These are phyloP conservation scores for Zelostemma sp. DNA, from an alignment of 1,140 invertebrate species.

Conservation along the genomic window DNA sequence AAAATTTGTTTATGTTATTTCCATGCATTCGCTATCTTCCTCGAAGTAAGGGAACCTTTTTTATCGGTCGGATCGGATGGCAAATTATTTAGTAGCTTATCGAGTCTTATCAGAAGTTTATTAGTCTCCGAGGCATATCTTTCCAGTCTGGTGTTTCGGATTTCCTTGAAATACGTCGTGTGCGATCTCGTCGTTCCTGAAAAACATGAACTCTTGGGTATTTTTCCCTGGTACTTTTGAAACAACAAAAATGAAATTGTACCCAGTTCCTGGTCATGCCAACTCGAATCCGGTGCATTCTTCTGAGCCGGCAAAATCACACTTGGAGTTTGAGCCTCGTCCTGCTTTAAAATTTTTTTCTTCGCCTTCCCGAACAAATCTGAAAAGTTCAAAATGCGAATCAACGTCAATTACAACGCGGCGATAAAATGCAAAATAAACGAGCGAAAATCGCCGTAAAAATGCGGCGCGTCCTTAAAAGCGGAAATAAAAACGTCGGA, in stretches of 20 bases:
- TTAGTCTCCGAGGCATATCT: conserved; percentile 95
- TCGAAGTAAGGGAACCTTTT: conserved; percentile 74
- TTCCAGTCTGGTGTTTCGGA: conserved; percentile 82
- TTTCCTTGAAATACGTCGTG: conserved; percentile 83
- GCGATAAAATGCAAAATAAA: too few relatives aligned
- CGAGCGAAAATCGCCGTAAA: too few relatives aligned
- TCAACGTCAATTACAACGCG: conserved; percentile 12
- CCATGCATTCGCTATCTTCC: conserved; percentile 17
- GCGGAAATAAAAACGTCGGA: background rate
- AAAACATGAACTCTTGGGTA: conserved; percentile 15
- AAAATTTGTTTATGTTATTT: conserved; percentile 14
- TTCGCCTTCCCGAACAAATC: conserved; percentile 90
- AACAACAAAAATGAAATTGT: too few relatives aligned
- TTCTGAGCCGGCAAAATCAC: conserved; percentile 56
- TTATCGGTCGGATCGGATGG: conserved; percentile 84
- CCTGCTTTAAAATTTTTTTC: conserved; percentile 87
- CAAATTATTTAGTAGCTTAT: conserved; percentile 89
- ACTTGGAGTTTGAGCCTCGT: conserved; percentile 75
- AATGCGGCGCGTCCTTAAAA: background rate
- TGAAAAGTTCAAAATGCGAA: conserved; percentile 60
- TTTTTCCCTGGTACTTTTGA: too few relatives aligned
- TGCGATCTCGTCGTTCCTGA: conserved; percentile 77
- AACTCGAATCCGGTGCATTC: conserved; percentile 62
- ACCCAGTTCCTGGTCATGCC: conserved; percentile 77
- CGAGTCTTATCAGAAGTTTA: conserved; percentile 92